Evolutionary conservation across 2,113 vertebrate species (phyloP).

Genomic region (Scomber japonicus): DNA sequence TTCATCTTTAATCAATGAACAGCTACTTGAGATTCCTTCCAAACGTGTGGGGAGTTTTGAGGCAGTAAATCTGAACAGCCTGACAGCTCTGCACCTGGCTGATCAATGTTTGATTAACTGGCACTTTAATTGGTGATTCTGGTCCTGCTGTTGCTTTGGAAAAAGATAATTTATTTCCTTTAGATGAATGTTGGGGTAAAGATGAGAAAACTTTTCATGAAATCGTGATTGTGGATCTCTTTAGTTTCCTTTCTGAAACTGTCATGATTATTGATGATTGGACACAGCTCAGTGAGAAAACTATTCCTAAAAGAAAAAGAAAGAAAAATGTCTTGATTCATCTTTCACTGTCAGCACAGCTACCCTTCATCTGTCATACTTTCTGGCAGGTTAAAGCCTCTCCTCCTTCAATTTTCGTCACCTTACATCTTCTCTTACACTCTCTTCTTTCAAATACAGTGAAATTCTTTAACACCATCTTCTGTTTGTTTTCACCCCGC

Average conservation of each 20-base stretch:
- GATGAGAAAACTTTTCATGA: neutral
- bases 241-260: slow-evolving; percentile 14
- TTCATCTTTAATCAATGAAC: neutral
- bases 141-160: too few species aligned
- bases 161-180: too few species aligned
- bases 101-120: too few species aligned
- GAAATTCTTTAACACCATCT: neutral
- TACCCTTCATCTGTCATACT: neutral
- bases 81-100: too few species aligned
- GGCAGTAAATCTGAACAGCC: too few species aligned
- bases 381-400: neutral
- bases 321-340: too few species aligned
- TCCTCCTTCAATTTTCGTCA: neutral
- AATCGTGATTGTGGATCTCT: neutral
- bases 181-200: neutral
- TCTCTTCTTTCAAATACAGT: neutral
- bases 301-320: too few species aligned
- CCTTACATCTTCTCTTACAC: neutral
- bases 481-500: neutral
- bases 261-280: slow-evolving; percentile 8
- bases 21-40: neutral
- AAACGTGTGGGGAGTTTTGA: neutral
- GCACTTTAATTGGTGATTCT: too few species aligned
- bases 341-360: too few species aligned
- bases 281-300: neutral